Conservation (phyloP, 2,113 vertebrate genomes). For the Anas platyrhynchos region DNA sequence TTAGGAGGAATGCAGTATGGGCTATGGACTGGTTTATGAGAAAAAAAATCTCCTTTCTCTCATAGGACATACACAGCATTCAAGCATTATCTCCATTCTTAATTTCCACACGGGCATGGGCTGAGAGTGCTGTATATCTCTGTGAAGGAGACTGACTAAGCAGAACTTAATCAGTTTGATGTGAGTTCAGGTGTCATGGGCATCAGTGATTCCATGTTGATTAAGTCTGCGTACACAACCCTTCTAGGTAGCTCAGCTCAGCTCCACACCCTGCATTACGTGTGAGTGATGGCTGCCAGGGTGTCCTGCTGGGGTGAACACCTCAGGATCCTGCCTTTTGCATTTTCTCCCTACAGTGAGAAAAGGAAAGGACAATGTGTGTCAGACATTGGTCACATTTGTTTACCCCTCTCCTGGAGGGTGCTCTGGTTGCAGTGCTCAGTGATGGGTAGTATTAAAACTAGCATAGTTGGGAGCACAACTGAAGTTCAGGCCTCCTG, state of each 20-base stretch:
- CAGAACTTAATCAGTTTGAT: neutral
- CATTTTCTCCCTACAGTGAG: neutral
- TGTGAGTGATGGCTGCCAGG: neutral
- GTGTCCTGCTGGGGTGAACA: neutral
- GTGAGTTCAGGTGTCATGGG: neutral
- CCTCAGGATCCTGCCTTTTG: neutral
- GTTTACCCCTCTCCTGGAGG: neutral
- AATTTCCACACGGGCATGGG: neutral
- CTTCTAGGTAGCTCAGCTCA: neutral
- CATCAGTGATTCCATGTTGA: neutral
- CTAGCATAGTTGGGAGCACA: neutral
- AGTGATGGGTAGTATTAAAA: neutral
- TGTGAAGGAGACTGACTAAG: neutral
- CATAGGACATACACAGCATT: neutral
- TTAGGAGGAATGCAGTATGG: neutral
- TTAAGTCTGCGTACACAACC: neutral
- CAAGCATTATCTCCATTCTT: neutral
- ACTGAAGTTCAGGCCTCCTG: neutral
- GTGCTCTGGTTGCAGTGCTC: neutral
- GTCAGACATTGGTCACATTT: neutral
- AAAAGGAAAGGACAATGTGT: neutral
- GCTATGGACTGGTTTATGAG: neutral
- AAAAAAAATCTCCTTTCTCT: neutral
- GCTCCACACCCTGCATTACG: neutral
- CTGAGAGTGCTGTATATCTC: neutral